These are phyloP conservation scores for Lepidochrysops patricia DNA, from an alignment of 2,888 invertebrate species.

Conservation along the genomic window DNA sequence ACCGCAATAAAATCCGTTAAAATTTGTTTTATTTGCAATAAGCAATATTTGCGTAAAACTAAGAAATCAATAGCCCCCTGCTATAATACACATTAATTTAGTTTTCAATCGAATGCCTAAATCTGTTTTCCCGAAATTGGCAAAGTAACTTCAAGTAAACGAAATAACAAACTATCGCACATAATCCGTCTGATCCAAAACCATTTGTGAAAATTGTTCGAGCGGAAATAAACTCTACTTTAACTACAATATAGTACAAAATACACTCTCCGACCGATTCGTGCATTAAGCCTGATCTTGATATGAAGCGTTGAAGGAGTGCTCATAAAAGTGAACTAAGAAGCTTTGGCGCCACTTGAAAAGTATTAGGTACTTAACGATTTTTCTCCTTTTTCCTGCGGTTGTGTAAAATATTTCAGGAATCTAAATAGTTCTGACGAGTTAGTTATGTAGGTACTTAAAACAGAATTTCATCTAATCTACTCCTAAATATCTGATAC, in stretches of 20 bases:
- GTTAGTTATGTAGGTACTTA: too few species aligned
- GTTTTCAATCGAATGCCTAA: neutral
- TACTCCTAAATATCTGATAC: too few species aligned
- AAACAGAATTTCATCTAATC: too few species aligned
- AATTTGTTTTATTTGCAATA: too few species aligned
- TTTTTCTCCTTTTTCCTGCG: neutral
- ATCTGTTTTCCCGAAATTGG: neutral
- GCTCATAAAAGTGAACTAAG: conserved; percentile 1
- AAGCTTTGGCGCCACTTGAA: neutral
- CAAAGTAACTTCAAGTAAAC: neutral
- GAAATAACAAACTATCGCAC: conserved; percentile 2
- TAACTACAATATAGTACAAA: neutral
- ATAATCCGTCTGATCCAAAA: neutral
- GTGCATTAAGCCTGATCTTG: conserved; percentile 1
- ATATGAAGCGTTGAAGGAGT: conserved; percentile 6
- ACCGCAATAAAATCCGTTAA: too few species aligned
- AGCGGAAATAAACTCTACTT: neutral
- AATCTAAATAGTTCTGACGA: too few species aligned
- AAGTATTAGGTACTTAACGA: neutral
- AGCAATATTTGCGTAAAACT: too few species aligned
- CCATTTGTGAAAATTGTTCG: neutral
- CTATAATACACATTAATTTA: too few species aligned
- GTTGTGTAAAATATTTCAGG: neutral
- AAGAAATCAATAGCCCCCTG: too few species aligned
- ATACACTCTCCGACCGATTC: neutral